Conservation (phyloP, 1,140 invertebrate genomes). For the Leptinotarsa defecta region DNA sequence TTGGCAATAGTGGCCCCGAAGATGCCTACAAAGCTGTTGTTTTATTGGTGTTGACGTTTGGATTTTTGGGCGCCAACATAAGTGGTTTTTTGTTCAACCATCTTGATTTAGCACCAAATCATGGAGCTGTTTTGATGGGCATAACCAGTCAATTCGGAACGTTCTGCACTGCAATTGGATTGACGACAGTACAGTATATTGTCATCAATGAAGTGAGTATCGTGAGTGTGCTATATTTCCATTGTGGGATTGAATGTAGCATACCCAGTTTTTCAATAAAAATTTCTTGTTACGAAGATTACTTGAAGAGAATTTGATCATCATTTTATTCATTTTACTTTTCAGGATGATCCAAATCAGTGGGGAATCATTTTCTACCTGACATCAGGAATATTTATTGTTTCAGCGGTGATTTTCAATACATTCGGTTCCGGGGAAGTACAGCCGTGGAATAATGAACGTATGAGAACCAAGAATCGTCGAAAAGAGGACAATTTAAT, state of each 20-base stretch:
- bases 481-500: no score
- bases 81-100: slow-evolving; percentile 72
- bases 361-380: slow-evolving; percentile 29
- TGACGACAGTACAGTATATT: slow-evolving; percentile 66
- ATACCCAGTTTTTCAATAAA: no score
- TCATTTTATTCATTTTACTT: background rate
- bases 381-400: slow-evolving; percentile 11
- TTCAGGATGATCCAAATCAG: slow-evolving; percentile 32
- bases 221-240: no score
- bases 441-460: slow-evolving; percentile 30
- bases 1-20: background rate
- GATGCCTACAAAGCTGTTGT: slow-evolving; percentile 1
- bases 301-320: no score
- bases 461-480: no score
- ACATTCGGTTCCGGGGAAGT: slow-evolving; percentile 31
- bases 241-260: no score
- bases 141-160: slow-evolving; percentile 77
- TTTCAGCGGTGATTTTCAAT: slow-evolving; percentile 12
- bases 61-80: slow-evolving; percentile 60
- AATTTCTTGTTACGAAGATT: no score
- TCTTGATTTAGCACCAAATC: slow-evolving; percentile 75
- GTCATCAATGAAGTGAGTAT: slow-evolving; percentile 64
- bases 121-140: slow-evolving; percentile 73
- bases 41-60: background rate
- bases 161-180: slow-evolving; percentile 70